phyloP scores from a whole-genome alignment of 2,888 invertebrate genomes.

The Microchrysa polita region DNA sequence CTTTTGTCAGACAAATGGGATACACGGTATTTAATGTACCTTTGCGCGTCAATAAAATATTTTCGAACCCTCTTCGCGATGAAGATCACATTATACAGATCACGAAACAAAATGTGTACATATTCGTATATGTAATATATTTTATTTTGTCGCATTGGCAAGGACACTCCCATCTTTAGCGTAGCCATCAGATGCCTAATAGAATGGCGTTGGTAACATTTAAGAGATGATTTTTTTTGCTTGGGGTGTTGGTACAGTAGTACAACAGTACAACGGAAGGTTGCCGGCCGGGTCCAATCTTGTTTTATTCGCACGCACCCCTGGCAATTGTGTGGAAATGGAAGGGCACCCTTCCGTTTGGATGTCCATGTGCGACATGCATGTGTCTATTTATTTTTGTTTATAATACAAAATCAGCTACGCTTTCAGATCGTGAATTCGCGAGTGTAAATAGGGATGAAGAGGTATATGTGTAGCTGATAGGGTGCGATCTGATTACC shows the following conservation, averaged over 20 bases:
- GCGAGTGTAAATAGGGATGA: slow-evolving; percentile 23
- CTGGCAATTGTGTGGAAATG: slow-evolving; percentile 44
- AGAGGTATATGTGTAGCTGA: neutral
- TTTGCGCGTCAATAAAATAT: slow-evolving; percentile 46
- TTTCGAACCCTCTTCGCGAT: slow-evolving; percentile 33
- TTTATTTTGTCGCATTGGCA: slow-evolving; percentile 54
- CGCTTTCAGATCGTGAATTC: slow-evolving; percentile 57
- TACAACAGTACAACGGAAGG: slow-evolving; percentile 22
- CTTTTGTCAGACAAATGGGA: slow-evolving; percentile 45
- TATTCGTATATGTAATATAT: too few relatives aligned
- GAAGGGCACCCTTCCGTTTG: slow-evolving; percentile 42
- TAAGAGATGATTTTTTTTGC: too few relatives aligned
- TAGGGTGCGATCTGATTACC: too few relatives aligned
- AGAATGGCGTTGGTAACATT: slow-evolving; percentile 45
- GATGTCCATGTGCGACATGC: slow-evolving; percentile 53
- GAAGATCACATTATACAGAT: slow-evolving; percentile 1
- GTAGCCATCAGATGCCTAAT: slow-evolving; percentile 51
- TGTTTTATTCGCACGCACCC: slow-evolving; percentile 47
- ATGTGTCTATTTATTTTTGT: slow-evolving; percentile 64
- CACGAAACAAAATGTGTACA: neutral
- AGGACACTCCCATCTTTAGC: slow-evolving; percentile 64
- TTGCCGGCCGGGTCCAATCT: slow-evolving; percentile 50
- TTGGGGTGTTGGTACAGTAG: too few relatives aligned
- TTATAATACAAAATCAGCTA: slow-evolving; percentile 65
- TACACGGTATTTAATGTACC: slow-evolving; percentile 39